phyloP scores from a whole-genome alignment of 2,888 invertebrate genomes.

The Xestia ashworthii region DNA sequence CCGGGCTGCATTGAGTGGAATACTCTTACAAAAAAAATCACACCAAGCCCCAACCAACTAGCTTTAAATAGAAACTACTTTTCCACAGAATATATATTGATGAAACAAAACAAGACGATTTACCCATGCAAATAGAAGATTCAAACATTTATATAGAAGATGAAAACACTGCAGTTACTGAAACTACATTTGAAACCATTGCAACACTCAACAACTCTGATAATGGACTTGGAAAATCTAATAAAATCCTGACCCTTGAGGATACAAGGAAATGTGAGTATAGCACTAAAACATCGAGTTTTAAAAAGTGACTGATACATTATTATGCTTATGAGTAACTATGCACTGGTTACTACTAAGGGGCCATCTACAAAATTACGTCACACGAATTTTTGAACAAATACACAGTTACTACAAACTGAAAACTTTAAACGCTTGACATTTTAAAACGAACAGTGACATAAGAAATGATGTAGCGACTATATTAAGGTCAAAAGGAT shows the following conservation, averaged over 20 bases:
- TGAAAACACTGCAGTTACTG: background rate
- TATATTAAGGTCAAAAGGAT: no score
- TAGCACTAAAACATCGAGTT: background rate
- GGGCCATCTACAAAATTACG: no score
- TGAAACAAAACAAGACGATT: constrained; percentile 7
- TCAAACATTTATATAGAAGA: background rate
- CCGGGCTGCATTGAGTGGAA: background rate
- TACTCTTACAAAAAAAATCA: background rate
- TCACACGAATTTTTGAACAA: no score
- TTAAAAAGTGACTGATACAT: background rate
- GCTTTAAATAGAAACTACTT: background rate
- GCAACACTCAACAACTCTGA: constrained; percentile 1
- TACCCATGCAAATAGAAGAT: constrained; percentile 1
- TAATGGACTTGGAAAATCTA: background rate
- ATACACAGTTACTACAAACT: no score
- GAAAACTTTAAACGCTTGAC: no score
- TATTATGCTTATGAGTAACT: no score
- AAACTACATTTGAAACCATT: background rate
- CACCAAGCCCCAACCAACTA: background rate
- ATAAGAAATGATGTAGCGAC: no score
- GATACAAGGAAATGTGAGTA: constrained; percentile 29
- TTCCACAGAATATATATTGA: constrained; percentile 51
- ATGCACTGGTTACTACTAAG: no score
- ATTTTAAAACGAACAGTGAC: no score
- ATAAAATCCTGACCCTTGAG: background rate